Conservation (phyloP, 2,797 vertebrate genomes). For the Euphonia xanthogaster region DNA sequence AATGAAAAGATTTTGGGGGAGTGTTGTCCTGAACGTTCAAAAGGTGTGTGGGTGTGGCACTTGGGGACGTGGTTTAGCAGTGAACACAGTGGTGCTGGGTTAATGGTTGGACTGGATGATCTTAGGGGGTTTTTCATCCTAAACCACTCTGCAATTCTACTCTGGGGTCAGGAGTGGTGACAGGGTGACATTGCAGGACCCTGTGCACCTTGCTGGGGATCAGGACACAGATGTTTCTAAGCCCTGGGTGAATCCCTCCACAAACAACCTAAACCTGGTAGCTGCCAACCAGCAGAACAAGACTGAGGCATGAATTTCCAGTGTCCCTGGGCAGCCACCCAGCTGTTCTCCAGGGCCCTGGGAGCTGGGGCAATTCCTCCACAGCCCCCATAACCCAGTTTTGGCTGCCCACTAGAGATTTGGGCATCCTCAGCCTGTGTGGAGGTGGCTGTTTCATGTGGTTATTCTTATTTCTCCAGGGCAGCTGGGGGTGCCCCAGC, state of each 20-base stretch:
- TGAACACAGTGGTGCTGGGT: background rate
- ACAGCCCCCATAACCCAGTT: accelerated
- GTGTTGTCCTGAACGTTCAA: background rate
- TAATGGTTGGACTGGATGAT: background rate
- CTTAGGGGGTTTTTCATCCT: background rate
- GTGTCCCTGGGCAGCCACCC: background rate
- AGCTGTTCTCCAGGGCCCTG: background rate
- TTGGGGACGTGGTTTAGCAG: background rate
- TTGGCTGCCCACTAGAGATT: background rate
- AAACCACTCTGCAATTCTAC: background rate
- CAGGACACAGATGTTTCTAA: background rate
- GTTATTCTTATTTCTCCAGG: background rate
- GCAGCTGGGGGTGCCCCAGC: background rate
- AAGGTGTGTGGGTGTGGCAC: background rate
- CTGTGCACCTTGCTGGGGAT: background rate
- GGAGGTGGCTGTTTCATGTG: background rate
- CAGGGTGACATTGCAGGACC: background rate
- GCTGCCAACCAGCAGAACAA: background rate
- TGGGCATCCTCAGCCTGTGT: background rate
- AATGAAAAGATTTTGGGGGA: background rate
- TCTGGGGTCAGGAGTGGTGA: background rate
- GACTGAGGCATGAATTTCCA: background rate
- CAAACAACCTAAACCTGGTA: background rate
- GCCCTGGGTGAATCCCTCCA: background rate
- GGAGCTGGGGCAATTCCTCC: background rate